Evolutionary conservation across 64 coral and sea anemone genomes (phyloP).

Genomic region (Pachyseris speciosa): DNA sequence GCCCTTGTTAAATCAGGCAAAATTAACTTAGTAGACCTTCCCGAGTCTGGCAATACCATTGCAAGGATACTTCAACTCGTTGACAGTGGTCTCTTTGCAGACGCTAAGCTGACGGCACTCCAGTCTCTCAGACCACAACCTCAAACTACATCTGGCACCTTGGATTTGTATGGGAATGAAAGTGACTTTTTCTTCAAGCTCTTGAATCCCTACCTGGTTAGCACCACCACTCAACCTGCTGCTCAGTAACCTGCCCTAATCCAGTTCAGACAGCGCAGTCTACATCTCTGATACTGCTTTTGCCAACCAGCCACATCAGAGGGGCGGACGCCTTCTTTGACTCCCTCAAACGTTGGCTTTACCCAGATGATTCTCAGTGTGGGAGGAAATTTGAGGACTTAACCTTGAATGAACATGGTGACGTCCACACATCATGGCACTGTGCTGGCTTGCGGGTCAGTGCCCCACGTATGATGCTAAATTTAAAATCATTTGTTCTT

Average conservation of each 20-base stretch:
- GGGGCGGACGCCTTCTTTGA: neutral
- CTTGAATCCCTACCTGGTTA: conserved; percentile 9
- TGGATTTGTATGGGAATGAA: neutral
- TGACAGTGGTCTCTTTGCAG: neutral
- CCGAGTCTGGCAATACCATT: neutral
- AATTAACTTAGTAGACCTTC: neutral
- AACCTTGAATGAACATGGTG: conserved; percentile 40
- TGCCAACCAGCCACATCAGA: neutral
- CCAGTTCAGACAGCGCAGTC: conserved; percentile 13
- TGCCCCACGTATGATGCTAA: neutral
- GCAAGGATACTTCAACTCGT: neutral
- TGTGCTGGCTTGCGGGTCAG: neutral
- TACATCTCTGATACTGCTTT: conserved; percentile 9
- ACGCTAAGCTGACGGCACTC: neutral
- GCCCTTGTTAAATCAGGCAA: neutral
- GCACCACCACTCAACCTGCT: neutral
- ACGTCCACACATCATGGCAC: conserved; percentile 26
- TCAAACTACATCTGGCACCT: neutral
- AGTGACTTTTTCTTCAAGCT: neutral
- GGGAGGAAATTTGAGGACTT: conserved; percentile 51
- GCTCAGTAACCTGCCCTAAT: neutral
- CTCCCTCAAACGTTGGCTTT: neutral
- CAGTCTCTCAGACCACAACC: neutral
- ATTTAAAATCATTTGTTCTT: conserved; percentile 1
- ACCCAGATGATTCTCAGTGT: neutral